Evolutionary conservation across 2,888 invertebrate species (phyloP), one percentile per base, ranked within the genome.

Genomic region (Germaria angustata): DNA sequence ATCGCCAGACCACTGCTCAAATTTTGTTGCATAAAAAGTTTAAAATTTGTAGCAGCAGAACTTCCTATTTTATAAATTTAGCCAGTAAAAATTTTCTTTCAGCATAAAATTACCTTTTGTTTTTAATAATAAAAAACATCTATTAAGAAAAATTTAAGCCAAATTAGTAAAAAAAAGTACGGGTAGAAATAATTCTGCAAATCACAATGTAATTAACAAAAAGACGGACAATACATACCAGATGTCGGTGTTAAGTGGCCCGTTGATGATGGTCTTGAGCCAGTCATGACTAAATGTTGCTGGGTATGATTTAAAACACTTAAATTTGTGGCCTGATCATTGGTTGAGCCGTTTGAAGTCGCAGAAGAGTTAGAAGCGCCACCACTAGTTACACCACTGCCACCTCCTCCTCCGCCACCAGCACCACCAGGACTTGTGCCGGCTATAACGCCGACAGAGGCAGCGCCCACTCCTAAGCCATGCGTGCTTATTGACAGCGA

Each of bases 231-330:
- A 36, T 24, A 85, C 88, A 86, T 88, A 92, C 92, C 93, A 88
- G 93, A 92, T 72, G 93, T 93, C 53, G 93, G 93, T 84, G 93
- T 93, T 85, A 93, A 91, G 87, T 93, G 94, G 51, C 91, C 91
- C 34, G 93, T 92, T 72, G 93, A 93, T 86, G 92, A 93, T 84
- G 93, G 93, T 88, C 93, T 88, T 57, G 93, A 93, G 57, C 88
- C 90, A 84, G 91, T 82, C 91, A 91, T 91, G 80, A 90, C 89
- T 86, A 92, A 87, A 87, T 91, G 90, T 86, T 92, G 92, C 86
- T 92, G 91, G 59, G 65, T 75, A 90, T 93, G 91, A 90, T 92
- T 92, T 86, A 93, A 91, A 85, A 92, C 92, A 87, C 93, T 93
- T 86, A 92, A 89, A 89, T 93, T 92, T 84, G 92, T 90, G 76